Conservation (phyloP, 2,113 vertebrate genomes). For the Anser brachyrhynchus region DNA sequence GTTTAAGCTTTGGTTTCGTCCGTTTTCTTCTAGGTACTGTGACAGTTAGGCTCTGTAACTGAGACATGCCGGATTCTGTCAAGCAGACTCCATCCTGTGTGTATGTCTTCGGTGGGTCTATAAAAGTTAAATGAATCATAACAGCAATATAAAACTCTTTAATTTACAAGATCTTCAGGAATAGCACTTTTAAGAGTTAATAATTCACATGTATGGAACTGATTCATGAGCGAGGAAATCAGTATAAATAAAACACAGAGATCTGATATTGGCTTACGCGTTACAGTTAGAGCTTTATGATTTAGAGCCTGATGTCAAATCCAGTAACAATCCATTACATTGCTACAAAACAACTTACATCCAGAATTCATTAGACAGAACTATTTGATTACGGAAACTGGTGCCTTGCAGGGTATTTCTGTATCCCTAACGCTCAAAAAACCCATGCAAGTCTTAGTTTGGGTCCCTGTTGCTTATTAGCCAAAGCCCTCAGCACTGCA, state of each 20-base stretch:
- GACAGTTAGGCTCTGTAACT: constrained; percentile 92
- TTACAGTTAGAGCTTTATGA: neutral
- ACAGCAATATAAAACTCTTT: constrained; percentile 54
- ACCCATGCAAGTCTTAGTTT: neutral
- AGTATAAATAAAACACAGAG: constrained; percentile 26
- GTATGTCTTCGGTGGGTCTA: constrained; percentile 93
- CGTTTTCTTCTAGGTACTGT: constrained; percentile 87
- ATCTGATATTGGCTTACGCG: neutral
- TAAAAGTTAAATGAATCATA: constrained; percentile 64
- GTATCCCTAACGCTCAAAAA: neutral
- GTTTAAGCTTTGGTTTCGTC: constrained; percentile 94
- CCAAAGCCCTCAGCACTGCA: neutral
- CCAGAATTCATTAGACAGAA: neutral
- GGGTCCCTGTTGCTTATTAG: neutral
- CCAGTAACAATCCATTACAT: neutral
- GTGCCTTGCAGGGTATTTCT: neutral
- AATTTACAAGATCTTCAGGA: constrained; percentile 39
- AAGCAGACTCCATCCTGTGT: constrained; percentile 97
- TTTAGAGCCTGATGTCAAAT: constrained; percentile 8
- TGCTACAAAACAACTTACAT: neutral
- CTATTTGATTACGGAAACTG: neutral
- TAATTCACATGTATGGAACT: neutral
- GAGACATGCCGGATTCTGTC: constrained; percentile 92
- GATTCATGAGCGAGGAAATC: neutral
- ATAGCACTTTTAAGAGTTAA: constrained; percentile 37